Evolutionary conservation across 2,888 invertebrate genomes (phyloP), one percentile per base, ranked within the genome.

Genomic region (Euzetes globulus): DNA sequence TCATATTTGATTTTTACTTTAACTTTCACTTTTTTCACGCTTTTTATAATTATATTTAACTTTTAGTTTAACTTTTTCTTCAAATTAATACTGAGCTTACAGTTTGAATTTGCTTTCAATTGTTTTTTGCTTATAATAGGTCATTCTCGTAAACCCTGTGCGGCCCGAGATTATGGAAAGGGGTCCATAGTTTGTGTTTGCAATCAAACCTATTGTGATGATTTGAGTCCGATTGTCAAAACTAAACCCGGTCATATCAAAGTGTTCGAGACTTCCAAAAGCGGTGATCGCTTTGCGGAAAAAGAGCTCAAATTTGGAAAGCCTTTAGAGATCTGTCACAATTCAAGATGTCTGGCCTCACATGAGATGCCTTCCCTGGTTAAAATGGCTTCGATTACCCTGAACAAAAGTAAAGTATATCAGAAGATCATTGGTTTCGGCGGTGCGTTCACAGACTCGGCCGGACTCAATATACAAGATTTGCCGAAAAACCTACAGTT

Each of bases 371-470:
- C 29, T 17, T 22, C 13, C 6, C 1, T 9, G 11, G 19, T 37
- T 0, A 68, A 17, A 37, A 22, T 7, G 22, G 45, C n/a, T 17
- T 1, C 22, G 0, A 55, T 74, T n/a, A 6, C 7, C 13, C 22
- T 75, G 5, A 52, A 75, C 27, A 25, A 33, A 19, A 70, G 37
- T 22, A 15, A 70, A 25, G 22, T 11, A 2, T 87, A 84, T 79
- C 93, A 94, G 82, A 84, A 80, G 27, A 89, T 94, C 19, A 82
- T 87, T 77, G 94, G 94, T 0, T 94, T 91, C 81, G 94, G 94
- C 0, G 94, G 91, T 0, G 91, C 93, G 0, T 90, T 94, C 76
- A 94, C 94, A 0, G 86, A 86, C 80, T 82, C 86, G 9, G 84
- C 86, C 3, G 88, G 89, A 0, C 87, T 91, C 25, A 91, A 91